phyloP scores from a whole-genome alignment of 2,113 vertebrate species.

The Gallinago jamesoni region DNA sequence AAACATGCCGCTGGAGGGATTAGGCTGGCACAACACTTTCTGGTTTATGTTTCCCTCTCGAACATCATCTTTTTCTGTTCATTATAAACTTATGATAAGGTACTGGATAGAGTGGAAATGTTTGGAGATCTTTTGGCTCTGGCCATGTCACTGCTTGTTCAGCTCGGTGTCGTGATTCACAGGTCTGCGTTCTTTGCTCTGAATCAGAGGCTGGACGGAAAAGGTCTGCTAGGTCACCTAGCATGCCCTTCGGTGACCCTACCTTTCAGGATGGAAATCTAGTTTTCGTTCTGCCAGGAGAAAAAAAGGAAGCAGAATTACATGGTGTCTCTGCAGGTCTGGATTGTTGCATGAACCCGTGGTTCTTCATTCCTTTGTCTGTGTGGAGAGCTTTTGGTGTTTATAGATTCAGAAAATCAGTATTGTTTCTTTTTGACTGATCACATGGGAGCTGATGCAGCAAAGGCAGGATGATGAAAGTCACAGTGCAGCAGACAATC shows the following conservation, averaged over 20 bases:
- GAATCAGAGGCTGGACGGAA: not conserved
- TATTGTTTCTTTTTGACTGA: not conserved
- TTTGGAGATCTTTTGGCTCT: not conserved
- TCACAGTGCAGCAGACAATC: not conserved
- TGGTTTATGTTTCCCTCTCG: not conserved
- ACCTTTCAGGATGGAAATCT: not conserved
- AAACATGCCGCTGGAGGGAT: not conserved
- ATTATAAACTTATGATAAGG: not conserved
- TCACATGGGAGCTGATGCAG: not conserved
- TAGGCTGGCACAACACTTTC: not conserved
- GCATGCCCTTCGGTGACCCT: not conserved
- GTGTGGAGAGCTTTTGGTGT: not conserved
- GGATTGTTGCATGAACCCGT: not conserved
- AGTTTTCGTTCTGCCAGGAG: not conserved
- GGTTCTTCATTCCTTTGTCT: not conserved
- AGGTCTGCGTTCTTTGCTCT: conserved; percentile 6
- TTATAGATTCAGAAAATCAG: not conserved
- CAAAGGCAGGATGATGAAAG: not conserved
- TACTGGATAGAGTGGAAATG: not conserved
- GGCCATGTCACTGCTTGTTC: not conserved
- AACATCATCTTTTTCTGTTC: not conserved
- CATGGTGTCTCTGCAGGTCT: not conserved
- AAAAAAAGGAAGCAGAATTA: not conserved
- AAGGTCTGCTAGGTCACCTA: not conserved
- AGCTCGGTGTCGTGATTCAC: not conserved